Conservation (phyloP, 2,113 vertebrate genomes). For the Progne subis region DNA sequence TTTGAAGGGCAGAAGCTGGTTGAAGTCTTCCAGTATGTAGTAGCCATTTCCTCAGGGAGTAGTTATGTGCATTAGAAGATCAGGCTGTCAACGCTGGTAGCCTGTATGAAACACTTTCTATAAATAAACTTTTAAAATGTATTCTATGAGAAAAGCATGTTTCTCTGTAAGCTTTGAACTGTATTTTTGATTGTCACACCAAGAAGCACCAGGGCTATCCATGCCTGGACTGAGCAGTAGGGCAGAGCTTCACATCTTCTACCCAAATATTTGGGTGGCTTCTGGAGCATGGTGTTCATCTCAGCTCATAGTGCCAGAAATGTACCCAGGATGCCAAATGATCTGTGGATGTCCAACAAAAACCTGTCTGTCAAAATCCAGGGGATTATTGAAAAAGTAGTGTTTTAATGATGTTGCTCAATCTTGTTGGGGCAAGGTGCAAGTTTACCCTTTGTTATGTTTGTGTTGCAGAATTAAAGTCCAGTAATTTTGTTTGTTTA, state of each 20-base stretch:
- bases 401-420: background rate
- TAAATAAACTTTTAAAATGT: background rate
- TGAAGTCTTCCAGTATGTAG: background rate
- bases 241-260: background rate
- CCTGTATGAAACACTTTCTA: background rate
- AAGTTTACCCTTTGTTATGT: background rate
- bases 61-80: background rate
- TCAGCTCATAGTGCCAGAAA: background rate
- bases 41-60: background rate
- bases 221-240: rapidly evolving
- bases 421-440: background rate
- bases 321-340: background rate
- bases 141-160: background rate
- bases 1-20: background rate
- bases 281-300: background rate
- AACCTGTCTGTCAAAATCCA: background rate
- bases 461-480: background rate
- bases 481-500: background rate
- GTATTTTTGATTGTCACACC: background rate
- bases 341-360: background rate
- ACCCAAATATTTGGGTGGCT: background rate
- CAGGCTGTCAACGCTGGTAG: background rate
- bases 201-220: rapidly evolving
- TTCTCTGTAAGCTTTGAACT: background rate
- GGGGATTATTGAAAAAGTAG: background rate